Evolutionary conservation across 2,888 invertebrate genomes (phyloP).

Genomic region (Lissonota sp.): DNA sequence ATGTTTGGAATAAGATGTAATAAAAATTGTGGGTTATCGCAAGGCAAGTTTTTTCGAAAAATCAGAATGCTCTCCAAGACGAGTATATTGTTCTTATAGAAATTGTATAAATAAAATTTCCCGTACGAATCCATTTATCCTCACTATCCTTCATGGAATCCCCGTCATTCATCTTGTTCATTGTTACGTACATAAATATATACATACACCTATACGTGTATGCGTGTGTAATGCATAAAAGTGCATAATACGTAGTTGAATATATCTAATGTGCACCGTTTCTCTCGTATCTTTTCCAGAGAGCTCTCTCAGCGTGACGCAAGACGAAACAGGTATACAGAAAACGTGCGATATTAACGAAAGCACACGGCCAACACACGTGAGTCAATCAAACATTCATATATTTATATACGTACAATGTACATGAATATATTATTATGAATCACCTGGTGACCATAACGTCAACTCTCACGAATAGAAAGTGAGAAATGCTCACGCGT

Average conservation of each 20-base stretch:
- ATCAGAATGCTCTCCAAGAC: too few species aligned
- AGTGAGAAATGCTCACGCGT: constrained; percentile 48
- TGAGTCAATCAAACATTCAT: constrained; percentile 3
- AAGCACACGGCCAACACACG: constrained; percentile 19
- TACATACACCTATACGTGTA: not conserved
- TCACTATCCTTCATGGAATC: constrained; percentile 43
- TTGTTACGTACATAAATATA: not conserved
- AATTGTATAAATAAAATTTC: too few species aligned
- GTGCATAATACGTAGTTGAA: constrained; percentile 12
- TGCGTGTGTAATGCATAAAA: constrained; percentile 13
- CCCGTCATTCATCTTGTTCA: constrained; percentile 55
- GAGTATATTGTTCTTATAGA: too few species aligned
- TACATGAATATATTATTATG: constrained; percentile 16
- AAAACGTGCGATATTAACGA: constrained; percentile 21
- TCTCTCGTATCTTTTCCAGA: constrained; percentile 13
- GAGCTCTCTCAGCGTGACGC: constrained; percentile 46
- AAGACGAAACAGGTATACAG: constrained; percentile 53
- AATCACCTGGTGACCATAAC: constrained; percentile 21
- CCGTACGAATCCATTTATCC: constrained; percentile 57
- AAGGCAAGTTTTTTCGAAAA: too few species aligned
- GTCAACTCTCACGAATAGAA: constrained; percentile 36
- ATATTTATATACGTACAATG: constrained; percentile 17
- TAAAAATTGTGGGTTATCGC: too few species aligned
- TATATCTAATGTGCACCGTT: constrained; percentile 36
- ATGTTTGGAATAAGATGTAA: too few species aligned